Evolutionary conservation across 2,113 vertebrate genomes (phyloP), one percentile per base, ranked within the genome.

Genomic region (Rostratula benghalensis): DNA sequence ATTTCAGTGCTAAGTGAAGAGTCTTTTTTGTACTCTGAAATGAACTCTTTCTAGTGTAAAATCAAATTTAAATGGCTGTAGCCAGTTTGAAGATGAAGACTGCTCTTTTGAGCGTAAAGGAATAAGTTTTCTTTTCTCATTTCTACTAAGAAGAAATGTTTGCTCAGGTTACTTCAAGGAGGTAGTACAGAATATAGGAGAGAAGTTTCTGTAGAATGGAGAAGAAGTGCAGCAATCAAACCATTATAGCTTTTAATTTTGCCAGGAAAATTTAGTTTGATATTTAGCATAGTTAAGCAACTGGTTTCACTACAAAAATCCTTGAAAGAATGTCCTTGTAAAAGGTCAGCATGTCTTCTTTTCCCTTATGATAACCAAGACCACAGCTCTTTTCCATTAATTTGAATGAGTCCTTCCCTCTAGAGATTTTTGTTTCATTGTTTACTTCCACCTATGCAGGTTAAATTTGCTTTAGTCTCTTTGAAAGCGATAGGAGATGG

Each of bases 401-500:
- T n/a, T 77, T 77, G 69, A 53, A 67, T 56, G 45, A 57, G 61
- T 77, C 64, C 48, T 74, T 64, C 13, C n/a, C 83, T 67, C 43
- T 43, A 39, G 75, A 75, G 69, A 92, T 27, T 90, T 82, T 84
- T 48, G 28, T 84, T 95, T 94, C 61, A 69, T 68, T 48, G 82
- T 94, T 84, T 93, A 51, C 73, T 89, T 94, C 81, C 69, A 92
- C 45, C 43, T 87, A 71, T 92, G 68, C 74, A 82, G 56, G 46
- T 92, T 93, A 84, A 92, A 94, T 89, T 91, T 92, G 27, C 60
- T 92, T 95, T 91, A 82, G 75, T 92, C 46, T 92, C 64, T 90
- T 75, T 91, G 77, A 91, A 92, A 84, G 50, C 30, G 65, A 46
- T 27, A 83, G 54, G 54, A 91, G 48, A 83, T 92, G 46, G 77